Conservation (phyloP, 1,140 invertebrate genomes). For the Drosophila guanche region DNA sequence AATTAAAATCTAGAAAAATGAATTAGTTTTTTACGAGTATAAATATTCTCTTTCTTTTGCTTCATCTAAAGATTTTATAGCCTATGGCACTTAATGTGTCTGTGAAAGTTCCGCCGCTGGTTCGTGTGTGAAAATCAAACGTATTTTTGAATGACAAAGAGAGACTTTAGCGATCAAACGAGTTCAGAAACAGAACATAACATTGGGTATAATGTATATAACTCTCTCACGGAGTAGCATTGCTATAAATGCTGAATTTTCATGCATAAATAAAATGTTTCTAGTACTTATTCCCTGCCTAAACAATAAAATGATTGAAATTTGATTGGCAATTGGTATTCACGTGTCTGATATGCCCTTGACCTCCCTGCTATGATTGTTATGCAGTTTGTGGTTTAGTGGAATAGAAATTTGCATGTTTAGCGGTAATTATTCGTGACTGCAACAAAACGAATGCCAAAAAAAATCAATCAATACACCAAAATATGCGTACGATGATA, state of each 20-base stretch:
- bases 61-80: constrained; percentile 39
- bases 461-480: constrained; percentile 19
- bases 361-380: too few species aligned
- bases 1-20: constrained; percentile 58
- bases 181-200: too few species aligned
- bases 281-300: too few species aligned
- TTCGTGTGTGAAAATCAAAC: constrained; percentile 43
- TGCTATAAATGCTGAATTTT: too few species aligned
- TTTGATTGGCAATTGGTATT: too few species aligned
- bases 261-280: too few species aligned
- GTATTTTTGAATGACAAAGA: constrained; percentile 21
- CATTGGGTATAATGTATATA: too few species aligned
- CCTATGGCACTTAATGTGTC: constrained; percentile 37
- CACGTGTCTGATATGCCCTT: too few species aligned
- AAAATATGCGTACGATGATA: constrained; percentile 13
- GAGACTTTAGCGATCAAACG: too few species aligned
- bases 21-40: constrained; percentile 40
- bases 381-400: too few species aligned
- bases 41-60: background rate
- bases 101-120: background rate
- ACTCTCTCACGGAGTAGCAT: too few species aligned
- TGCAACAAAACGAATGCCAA: constrained; percentile 19
- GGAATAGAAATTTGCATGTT: background rate
- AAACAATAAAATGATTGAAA: too few species aligned
- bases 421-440: constrained; percentile 42